Evolutionary conservation across 2,797 vertebrate genomes (phyloP), one percentile per base, ranked within the genome.

Genomic region (Sebastes trivittatus): DNA sequence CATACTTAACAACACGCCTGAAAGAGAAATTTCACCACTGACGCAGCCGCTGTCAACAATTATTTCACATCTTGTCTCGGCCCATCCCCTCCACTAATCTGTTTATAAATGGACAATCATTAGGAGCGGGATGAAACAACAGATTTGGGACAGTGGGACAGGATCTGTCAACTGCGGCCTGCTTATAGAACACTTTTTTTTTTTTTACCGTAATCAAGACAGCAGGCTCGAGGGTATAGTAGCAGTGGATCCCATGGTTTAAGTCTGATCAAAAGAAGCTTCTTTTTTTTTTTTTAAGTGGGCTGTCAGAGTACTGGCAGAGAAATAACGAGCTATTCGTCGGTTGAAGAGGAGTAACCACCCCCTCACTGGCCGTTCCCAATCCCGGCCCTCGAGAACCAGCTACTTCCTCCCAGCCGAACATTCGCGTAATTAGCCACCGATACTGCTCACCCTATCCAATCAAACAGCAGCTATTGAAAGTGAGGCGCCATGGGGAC

Each of bases 401-500:
- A 79, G 80, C 64, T 58, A 59, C 80, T 87, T 92, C 80, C 83
- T 86, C 74, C 30, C 36, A 58, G 66, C 69, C 2, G 9, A 92
- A 87, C 78, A 76, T 86, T 60, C 75, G 67, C 69, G 23, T 88
- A 90, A 93, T 93, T 91, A 92, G 81, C 76, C 80, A 85, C 75
- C 84, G 55, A 86, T 82, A 75, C 68, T 16, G 22, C 80, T 83
- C 86, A 72, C 58, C 63, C 88, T 85, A 80, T 88, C 87, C 85
- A 86, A 89, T 94, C 82, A 89, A 86, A 91, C 76, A 72, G 75
- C 75, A 74, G 72, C 82, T 69, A 84, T 88, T 88, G 86, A 90
- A 86, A 90, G 79, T 72, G 82, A 87, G 88, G 85, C 62, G 11
- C 80, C 82, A 80, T 56, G 52, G 80, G 75, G 84, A 85, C 59